Base-by-base conservation (phyloP, 2,797 vertebrate genomes). In the Macropus fuliginosus region DNA sequence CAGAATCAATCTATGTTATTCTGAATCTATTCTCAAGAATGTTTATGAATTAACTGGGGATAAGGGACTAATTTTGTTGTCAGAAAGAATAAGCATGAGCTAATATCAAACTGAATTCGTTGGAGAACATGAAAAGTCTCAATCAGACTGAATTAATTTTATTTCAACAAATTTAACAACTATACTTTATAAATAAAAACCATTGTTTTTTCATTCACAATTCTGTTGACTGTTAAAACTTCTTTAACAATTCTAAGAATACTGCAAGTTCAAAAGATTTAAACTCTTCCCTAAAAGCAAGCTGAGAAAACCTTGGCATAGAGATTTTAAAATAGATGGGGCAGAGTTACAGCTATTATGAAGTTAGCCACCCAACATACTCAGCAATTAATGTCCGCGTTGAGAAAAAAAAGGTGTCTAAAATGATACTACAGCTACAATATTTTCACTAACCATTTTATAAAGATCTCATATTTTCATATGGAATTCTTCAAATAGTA, bases 1-100 rank as follows among this genome's bases (percentile, higher is more conserved):
- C 40, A 50, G 28, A 95, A 94, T 95, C 56, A 95, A 92, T 54
- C 28, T 66, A 89, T 95, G 74, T 18, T 93, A 24, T 50, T 89
- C 52, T 46, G 18, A 56, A 87, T 96, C 89, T 92, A 81, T 52
- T 91, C 34, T 56, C 93, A 91, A 93, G 52, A 90, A 95, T 55
- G 74, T 92, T 94, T 93, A 90, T 91, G 40, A 93, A 97, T 94
- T 92, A 31, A 40, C 46, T 96, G 12, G n/a, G 29, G 81, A 54
- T 31, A 62, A 93, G 55, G 62, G 95, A 95, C 31, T 57, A 92
- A 55, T 40, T 91, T 93, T 24, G n/a, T 92, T 93, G 90, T 87
- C 89, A 94, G 90, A 74, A 94, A 94, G 16, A 87, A 46, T 50
- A 87, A 87, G 8, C 40, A 81, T 91, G 54, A 93, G 87, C 94